Base-by-base conservation (phyloP, 1,140 invertebrate species). In the Lordiphosa mommai region DNA sequence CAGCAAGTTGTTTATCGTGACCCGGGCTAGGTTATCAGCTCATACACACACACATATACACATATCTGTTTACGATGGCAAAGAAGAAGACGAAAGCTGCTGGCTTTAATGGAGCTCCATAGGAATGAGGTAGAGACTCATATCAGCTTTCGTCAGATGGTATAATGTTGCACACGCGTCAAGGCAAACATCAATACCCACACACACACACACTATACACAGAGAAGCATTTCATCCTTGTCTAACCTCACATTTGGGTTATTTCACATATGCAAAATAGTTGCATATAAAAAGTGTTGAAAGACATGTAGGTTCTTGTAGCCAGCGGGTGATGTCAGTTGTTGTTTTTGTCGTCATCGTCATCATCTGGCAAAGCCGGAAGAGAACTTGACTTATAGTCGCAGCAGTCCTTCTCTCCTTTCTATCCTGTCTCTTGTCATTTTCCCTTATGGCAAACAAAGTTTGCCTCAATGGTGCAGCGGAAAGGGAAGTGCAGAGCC, bases 401-500 rank as follows among this genome's bases (percentile, higher is more conserved):
- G 52, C 61, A 49, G 17, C 47, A 30, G 3, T 36, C 41, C 41
- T 10, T 32, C 20, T 14, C 12, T 7, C 36, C 14, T 14, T 20
- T 38, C 17, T 38, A 10, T 17, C 41, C 46, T 36, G 33, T 17
- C 40, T 27, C 55, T 44, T 48, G 9, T 13, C 52, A 37, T 67
- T 59, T 63, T 8, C 14, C 13, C 46, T 37, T 4, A 32, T 17
- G 27, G 46, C 57, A 47, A 58, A 49, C 65, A 67, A 67, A 80
- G 49, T 82, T 74, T 67, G 23, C 46, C 41, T 41, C 55, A 60
- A 66, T 65, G 68, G 46, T 59, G 73, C 66, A 82, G 66, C 76
- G 76, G 76, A 82, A 80, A 68, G 71, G 76, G 76, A 80, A 82
- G 71, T 80, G 76, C 76, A 71, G 56, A 16, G 37, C 14, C 17